These are phyloP conservation scores for Ictidomys tridecemlineatus DNA, from an alignment of 2,113 vertebrate species.

Conservation along the genomic window DNA sequence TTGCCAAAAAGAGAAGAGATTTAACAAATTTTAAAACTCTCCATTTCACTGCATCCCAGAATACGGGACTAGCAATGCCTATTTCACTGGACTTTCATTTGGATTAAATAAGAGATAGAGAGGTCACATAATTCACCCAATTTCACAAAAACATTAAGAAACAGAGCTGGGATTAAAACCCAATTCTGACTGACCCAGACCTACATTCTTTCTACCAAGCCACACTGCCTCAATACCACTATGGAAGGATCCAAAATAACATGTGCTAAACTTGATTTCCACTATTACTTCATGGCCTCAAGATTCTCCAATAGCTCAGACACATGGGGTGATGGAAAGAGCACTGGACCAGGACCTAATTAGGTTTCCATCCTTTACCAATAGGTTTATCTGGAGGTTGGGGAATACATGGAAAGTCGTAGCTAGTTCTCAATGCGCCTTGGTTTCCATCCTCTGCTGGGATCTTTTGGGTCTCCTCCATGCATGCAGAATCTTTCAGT, in stretches of 20 bases:
- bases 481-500: background rate
- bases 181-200: background rate
- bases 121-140: background rate
- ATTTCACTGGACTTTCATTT: background rate
- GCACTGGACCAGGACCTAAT: background rate
- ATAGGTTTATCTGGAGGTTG: too few relatives aligned
- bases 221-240: background rate
- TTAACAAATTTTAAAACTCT: slow-evolving; percentile 26
- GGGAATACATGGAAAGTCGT: background rate
- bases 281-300: accelerated
- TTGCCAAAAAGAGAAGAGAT: background rate
- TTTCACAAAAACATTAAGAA: background rate
- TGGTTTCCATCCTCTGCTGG: background rate
- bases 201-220: background rate
- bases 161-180: background rate
- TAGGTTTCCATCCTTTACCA: background rate
- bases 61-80: background rate
- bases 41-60: background rate
- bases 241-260: background rate
- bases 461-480: background rate
- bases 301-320: background rate
- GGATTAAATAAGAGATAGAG: background rate
- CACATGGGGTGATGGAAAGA: background rate
- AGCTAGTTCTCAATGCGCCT: background rate
- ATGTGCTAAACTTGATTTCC: background rate